A percentile compares a stretch with the other conserved stretches of the same genome.
These are phyloP conservation scores for Entomyzon cyanotis DNA, from an alignment of 2,113 vertebrate species.

Conservation along the genomic window DNA sequence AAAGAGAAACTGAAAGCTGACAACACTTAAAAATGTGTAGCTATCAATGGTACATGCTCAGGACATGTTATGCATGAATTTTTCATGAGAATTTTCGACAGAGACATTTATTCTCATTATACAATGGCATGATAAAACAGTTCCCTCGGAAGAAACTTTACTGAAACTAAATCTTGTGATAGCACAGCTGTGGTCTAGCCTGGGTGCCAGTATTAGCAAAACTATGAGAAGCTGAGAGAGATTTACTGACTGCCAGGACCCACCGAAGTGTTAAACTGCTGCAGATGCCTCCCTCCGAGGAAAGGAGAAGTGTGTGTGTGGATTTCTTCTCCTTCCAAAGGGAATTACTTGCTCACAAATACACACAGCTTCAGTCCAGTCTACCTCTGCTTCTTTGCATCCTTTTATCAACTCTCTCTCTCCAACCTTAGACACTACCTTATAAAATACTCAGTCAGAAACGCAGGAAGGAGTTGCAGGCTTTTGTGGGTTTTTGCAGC, in stretches of 20 bases:
- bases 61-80: not conserved
- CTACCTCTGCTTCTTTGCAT: not conserved
- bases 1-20: not conserved
- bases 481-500: not conserved
- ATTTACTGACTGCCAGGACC: constrained; percentile 32
- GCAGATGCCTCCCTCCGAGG: not conserved
- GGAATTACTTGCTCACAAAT: not conserved
- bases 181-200: constrained; percentile 30
- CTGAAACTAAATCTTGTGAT: constrained; percentile 44
- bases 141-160: constrained; percentile 31
- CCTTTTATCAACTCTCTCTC: not conserved
- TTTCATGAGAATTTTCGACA: constrained; percentile 10
- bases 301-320: not conserved
- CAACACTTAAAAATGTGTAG: not conserved
- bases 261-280: not conserved
- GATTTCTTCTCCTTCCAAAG: not conserved
- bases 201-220: constrained; percentile 31
- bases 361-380: not conserved
- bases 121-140: constrained; percentile 6
- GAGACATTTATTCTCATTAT: constrained; percentile 31
- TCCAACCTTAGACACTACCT: not conserved
- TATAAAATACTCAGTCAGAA: not conserved
- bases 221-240: constrained; percentile 7
- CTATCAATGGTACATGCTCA: not conserved
- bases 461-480: not conserved